Percentiles rank a stretch among this genome's conserved stretches.
Conservation (phyloP, 1,140 invertebrate genomes). For the Hyphantria cunea region DNA sequence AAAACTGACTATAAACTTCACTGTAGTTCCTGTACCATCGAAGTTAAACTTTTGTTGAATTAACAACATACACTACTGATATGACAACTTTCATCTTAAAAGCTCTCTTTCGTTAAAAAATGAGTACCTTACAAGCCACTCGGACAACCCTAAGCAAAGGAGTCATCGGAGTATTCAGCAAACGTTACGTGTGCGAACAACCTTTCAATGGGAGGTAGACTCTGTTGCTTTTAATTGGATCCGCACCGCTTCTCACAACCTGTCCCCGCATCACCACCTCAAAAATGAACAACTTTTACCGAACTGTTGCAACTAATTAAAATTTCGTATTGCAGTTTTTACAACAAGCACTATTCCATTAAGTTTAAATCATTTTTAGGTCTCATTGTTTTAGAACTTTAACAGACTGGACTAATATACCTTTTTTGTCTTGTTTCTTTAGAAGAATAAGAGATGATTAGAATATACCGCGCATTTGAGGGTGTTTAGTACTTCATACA, state of each 20-base stretch:
- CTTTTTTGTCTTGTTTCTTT: too few species aligned
- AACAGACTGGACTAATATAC: too few species aligned
- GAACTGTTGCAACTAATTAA: constrained; percentile 58
- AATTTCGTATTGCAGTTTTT: constrained; percentile 52
- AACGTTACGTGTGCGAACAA: constrained; percentile 39
- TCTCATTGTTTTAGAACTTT: constrained; percentile 1
- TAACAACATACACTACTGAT: too few species aligned
- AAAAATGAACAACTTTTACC: constrained; percentile 65
- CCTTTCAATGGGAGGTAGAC: constrained; percentile 56
- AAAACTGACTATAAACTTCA: too few species aligned
- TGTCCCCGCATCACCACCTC: constrained; percentile 51
- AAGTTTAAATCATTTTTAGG: constrained; percentile 14
- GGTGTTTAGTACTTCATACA: too few species aligned
- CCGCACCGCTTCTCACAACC: constrained; percentile 53
- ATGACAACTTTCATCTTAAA: too few species aligned
- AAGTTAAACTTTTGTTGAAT: too few species aligned
- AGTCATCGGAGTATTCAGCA: constrained; percentile 27
- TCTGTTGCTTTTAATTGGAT: constrained; percentile 66
- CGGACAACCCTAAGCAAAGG: constrained; percentile 36
- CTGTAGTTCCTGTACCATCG: too few species aligned
- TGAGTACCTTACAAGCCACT: not conserved
- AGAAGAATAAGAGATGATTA: too few species aligned
- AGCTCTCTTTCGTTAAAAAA: too few species aligned
- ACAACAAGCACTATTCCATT: constrained; percentile 27
- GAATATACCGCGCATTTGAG: too few species aligned